Conservation (phyloP, 2,888 invertebrate species). For the Sicus ferrugineus region DNA sequence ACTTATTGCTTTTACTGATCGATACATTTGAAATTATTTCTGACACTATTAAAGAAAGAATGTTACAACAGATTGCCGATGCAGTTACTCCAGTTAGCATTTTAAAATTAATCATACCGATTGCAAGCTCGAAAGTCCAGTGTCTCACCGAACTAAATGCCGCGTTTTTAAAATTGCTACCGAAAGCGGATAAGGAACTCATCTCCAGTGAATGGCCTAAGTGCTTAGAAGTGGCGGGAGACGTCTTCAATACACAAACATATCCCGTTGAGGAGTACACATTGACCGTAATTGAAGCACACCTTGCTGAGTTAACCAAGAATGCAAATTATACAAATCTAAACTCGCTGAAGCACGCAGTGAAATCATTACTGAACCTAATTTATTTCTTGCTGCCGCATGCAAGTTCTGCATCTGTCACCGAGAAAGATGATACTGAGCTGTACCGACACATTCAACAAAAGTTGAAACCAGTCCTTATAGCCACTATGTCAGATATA, state of each 20-base stretch:
- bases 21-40: slow-evolving; percentile 56
- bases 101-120: slow-evolving; percentile 59
- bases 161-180: slow-evolving; percentile 59
- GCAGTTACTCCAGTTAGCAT: slow-evolving; percentile 54
- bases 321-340: slow-evolving; percentile 56
- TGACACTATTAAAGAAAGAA: slow-evolving; percentile 56
- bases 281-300: slow-evolving; percentile 62
- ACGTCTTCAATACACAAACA: slow-evolving; percentile 55
- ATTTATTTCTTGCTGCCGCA: slow-evolving; percentile 56
- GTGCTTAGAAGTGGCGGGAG: slow-evolving; percentile 56
- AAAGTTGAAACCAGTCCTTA: slow-evolving; percentile 55
- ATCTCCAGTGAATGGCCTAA: slow-evolving; percentile 63
- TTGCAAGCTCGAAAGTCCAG: slow-evolving; percentile 59
- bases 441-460: slow-evolving; percentile 47
- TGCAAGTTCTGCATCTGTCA: slow-evolving; percentile 35
- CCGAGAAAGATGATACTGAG: slow-evolving; percentile 18
- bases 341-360: slow-evolving; percentile 60
- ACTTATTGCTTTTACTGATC: slow-evolving; percentile 56
- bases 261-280: slow-evolving; percentile 63
- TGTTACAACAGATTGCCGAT: slow-evolving; percentile 58
- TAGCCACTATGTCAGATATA: slow-evolving; percentile 78
- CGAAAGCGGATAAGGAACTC: slow-evolving; percentile 61
- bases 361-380: slow-evolving; percentile 60
- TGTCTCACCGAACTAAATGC: slow-evolving; percentile 59
- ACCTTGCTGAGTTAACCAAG: slow-evolving; percentile 58